These are phyloP conservation scores for Eulithis prunata DNA, from an alignment of 2,888 invertebrate genomes.

Conservation along the genomic window DNA sequence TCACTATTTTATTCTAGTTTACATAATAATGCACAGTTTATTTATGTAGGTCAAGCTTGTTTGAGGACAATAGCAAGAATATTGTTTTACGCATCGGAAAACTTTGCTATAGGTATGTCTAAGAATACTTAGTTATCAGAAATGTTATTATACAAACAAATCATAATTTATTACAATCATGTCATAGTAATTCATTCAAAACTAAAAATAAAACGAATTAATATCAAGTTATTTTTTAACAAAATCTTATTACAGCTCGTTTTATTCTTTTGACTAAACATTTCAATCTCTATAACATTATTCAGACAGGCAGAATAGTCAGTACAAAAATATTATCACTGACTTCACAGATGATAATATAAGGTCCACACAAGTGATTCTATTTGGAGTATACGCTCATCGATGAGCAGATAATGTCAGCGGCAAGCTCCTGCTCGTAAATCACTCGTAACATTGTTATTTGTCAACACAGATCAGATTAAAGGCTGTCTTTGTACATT, in stretches of 20 bases:
- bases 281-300: conserved; percentile 9
- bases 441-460: conserved; percentile 21
- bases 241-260: no score
- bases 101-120: conserved; percentile 19
- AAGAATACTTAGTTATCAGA: conserved; percentile 15
- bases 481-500: neutral
- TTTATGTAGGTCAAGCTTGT: conserved; percentile 32
- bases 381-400: conserved; percentile 22
- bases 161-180: no score
- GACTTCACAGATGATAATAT: conserved; percentile 19
- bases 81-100: conserved; percentile 29
- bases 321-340: conserved; percentile 12
- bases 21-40: conserved; percentile 14
- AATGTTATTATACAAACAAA: conserved; percentile 11
- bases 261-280: conserved; percentile 3
- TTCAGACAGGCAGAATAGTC: neutral
- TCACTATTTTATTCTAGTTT: conserved; percentile 18
- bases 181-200: no score
- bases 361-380: neutral
- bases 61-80: conserved; percentile 29
- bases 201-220: no score
- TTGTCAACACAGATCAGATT: conserved; percentile 21
- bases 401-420: conserved; percentile 30
- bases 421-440: conserved; percentile 22
- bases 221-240: no score